These are phyloP conservation scores for Himalopsyche anomala DNA, from an alignment of 2,888 invertebrate genomes.

Conservation along the genomic window DNA sequence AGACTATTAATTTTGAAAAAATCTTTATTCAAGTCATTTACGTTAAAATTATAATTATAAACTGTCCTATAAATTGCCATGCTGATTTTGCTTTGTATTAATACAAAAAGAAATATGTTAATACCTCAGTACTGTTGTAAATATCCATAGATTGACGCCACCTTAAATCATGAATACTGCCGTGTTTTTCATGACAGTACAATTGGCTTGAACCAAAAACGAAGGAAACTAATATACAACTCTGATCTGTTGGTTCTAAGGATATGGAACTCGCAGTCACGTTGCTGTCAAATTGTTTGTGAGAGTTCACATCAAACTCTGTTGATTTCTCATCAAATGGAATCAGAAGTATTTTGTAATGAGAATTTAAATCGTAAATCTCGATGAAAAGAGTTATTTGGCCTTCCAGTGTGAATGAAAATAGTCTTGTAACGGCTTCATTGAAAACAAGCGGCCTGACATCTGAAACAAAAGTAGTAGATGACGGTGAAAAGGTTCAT, in stretches of 20 bases:
- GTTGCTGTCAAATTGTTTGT: conserved; percentile 9
- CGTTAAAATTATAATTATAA: too few relatives aligned
- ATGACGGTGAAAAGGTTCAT: not conserved
- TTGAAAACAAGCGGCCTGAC: conserved; percentile 34
- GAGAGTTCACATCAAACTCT: conserved; percentile 30
- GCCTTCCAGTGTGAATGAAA: conserved; percentile 32
- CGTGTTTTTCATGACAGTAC: conserved; percentile 44
- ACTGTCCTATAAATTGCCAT: too few relatives aligned
- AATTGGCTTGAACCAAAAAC: conserved; percentile 44
- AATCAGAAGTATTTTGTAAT: conserved; percentile 34
- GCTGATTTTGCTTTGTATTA: too few relatives aligned
- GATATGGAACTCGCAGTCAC: not conserved
- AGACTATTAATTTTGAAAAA: too few relatives aligned
- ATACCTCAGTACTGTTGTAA: conserved; percentile 49
- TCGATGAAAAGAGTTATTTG: conserved; percentile 42
- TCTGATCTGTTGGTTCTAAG: not conserved
- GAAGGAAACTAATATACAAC: conserved; percentile 29
- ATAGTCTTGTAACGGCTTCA: conserved; percentile 41
- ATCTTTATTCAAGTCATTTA: too few relatives aligned
- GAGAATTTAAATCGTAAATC: not conserved
- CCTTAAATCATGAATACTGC: conserved; percentile 29
- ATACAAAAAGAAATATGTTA: not conserved
- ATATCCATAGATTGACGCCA: conserved; percentile 39
- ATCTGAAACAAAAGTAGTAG: conserved; percentile 31
- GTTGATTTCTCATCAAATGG: not conserved